Percentiles rank a stretch among this genome's conserved stretches.
Conservation (phyloP, 1,140 invertebrate genomes). For the Harlomillsia oculata region DNA sequence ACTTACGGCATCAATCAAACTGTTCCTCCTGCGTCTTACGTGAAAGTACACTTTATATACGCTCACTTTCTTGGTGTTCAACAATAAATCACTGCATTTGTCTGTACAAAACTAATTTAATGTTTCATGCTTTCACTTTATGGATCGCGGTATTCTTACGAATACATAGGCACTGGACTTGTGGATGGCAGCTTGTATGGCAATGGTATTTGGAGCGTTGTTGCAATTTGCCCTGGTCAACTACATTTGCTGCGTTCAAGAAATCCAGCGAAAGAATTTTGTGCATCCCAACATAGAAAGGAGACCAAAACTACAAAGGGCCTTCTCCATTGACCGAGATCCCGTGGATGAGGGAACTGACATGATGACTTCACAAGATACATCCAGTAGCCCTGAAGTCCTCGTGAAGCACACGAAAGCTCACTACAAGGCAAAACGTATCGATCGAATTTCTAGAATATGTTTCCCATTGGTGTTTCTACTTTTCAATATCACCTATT, state of each 20-base stretch:
- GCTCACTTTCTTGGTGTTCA: too few species aligned
- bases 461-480: conserved; percentile 44
- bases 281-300: too few species aligned
- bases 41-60: too few species aligned
- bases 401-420: conserved; percentile 38
- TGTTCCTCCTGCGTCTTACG: conserved; percentile 45
- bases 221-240: conserved; percentile 51
- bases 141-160: too few species aligned
- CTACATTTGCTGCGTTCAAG: conserved; percentile 38
- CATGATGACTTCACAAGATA: background rate
- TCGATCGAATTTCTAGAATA: conserved; percentile 43
- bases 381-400: conserved; percentile 1
- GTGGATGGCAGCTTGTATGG: conserved; percentile 45
- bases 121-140: too few species aligned
- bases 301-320: background rate
- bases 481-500: conserved; percentile 45
- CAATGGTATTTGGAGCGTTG: conserved; percentile 51
- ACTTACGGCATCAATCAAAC: conserved; percentile 47
- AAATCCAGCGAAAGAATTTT: background rate
- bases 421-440: conserved; percentile 39
- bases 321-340: background rate
- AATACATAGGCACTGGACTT: conserved; percentile 46
- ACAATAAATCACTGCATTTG: too few species aligned
- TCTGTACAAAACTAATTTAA: too few species aligned
- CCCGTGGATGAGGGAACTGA: background rate